These are phyloP conservation scores for Micronycteris hirsuta DNA, from an alignment of 2,113 vertebrate genomes.

Conservation along the genomic window DNA sequence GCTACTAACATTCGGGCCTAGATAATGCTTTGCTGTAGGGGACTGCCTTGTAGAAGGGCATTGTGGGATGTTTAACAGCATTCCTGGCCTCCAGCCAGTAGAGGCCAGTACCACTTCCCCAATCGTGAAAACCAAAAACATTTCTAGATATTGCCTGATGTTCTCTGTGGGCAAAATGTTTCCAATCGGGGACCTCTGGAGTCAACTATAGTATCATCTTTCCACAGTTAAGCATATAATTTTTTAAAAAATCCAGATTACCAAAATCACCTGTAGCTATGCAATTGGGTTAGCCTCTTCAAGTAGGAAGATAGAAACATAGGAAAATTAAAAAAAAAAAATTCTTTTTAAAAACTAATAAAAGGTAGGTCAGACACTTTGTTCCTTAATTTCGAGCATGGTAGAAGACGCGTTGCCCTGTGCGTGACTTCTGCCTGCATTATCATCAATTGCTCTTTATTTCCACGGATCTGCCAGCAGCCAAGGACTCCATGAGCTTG, in stretches of 20 bases:
- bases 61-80: neutral
- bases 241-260: neutral
- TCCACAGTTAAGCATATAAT: neutral
- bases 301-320: neutral
- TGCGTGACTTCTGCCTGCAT: neutral
- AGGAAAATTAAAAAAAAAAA: neutral
- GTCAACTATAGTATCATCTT: neutral
- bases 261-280: neutral
- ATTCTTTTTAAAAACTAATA: neutral
- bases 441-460: conserved; percentile 21
- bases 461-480: neutral
- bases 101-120: neutral
- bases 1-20: neutral
- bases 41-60: neutral
- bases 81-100: neutral
- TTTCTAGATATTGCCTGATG: neutral
- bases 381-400: neutral
- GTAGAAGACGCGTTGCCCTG: neutral
- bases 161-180: neutral
- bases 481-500: neutral
- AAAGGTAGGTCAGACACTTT: neutral
- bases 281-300: neutral
- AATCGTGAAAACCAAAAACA: neutral
- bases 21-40: neutral
- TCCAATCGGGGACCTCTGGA: neutral